Evolutionary conservation across 2,888 invertebrate genomes (phyloP), one percentile per base, ranked within the genome.

Genomic region (Mycogona germanica): DNA sequence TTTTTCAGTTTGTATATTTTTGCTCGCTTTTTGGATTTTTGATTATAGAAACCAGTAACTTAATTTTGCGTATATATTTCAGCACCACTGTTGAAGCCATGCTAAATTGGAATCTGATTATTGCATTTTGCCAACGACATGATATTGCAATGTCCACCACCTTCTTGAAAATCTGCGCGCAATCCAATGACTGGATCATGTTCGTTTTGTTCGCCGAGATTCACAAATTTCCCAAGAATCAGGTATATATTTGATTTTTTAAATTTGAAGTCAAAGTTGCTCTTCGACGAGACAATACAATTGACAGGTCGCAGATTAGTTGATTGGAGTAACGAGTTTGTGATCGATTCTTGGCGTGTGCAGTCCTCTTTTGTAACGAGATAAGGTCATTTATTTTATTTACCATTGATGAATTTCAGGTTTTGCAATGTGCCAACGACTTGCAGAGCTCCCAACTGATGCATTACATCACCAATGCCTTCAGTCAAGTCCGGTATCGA

Each of bases 121-220:
- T 17, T 5, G 14, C 14, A n/a, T 49, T 49, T 38, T 49, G 49
- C 23, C 30, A 25, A 6, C 9, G 35, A 2, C 38, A 32, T 21
- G 21, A 17, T 7, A 17, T 49, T 5, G 4, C 3, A 25, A n/a
- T 38, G n/a, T 21, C 23, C 26, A 6, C 6, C 3, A 23, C n/a
- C 3, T 49, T 38, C 21, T 14, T 49, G 40, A 17, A 17, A 38
- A 14, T 19, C 6, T 49, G 49, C 26, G 40, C 37, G 5, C 25
- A 49, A 49, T 14, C 3, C 3, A 17, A 38, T 6, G 29, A 49
- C 23, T 49, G 49, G 49, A 17, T 49, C 2, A 19, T 49, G 25
- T 49, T 49, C 19, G n/a, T 38, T 3, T 12, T 38, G 21, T 49
- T 38, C 26, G 49, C 38, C 9, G 37, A 49, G 25, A 38, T 49